Evolutionary conservation across 1,140 invertebrate genomes (phyloP).

Genomic region (Archivesica marissinica): DNA sequence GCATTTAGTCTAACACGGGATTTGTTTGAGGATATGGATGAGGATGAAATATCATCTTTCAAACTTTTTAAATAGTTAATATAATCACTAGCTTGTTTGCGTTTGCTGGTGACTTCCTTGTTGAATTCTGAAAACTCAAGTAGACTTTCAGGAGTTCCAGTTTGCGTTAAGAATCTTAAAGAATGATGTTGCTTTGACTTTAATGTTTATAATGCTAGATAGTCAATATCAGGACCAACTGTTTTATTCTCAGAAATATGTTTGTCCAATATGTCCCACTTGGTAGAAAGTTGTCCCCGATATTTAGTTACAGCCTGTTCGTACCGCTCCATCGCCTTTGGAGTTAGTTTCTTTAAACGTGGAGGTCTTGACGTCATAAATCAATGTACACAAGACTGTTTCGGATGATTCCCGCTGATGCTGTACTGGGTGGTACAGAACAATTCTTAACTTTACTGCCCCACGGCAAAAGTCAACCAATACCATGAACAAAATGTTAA

Average conservation of each 20-base stretch:
- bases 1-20: conserved; percentile 1
- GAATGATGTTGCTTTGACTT: neutral
- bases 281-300: neutral
- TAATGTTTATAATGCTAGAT: conserved; percentile 19
- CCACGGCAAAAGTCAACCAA: conserved; percentile 1
- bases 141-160: neutral
- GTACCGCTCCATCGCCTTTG: conserved; percentile 6
- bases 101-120: neutral
- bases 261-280: conserved; percentile 1
- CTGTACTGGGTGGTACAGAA: neutral
- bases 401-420: neutral
- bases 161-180: neutral
- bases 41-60: neutral
- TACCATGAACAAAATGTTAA: too few species aligned
- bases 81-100: conserved; percentile 3
- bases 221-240: neutral
- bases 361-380: conserved; percentile 1
- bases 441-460: conserved; percentile 21
- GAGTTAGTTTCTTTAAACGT: conserved; percentile 17
- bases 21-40: conserved; percentile 3
- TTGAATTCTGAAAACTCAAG: neutral
- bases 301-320: neutral
- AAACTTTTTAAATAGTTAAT: neutral
- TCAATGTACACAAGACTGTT: too few species aligned
- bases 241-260: conserved; percentile 8